Conservation (phyloP, 1,140 invertebrate genomes). For the Panonychus citri region DNA sequence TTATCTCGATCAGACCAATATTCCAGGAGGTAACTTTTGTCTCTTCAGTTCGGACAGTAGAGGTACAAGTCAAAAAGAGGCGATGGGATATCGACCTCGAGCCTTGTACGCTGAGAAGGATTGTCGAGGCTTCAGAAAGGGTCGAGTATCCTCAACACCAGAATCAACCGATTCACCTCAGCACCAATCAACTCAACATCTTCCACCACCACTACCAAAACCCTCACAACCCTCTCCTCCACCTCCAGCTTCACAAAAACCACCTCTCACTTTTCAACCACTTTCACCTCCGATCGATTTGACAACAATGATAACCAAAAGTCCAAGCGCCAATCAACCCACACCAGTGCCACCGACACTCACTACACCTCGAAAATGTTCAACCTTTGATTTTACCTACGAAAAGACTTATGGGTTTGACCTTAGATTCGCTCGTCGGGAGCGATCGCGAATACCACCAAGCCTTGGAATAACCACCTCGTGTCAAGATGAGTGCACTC, state of each 20-base stretch:
- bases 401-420: slow-evolving; percentile 25
- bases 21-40: slow-evolving; percentile 18
- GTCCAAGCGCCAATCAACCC: background rate
- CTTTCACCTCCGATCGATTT: background rate
- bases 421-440: slow-evolving; percentile 16
- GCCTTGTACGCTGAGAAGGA: slow-evolving; percentile 24
- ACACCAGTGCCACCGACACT: background rate
- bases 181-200: background rate
- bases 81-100: slow-evolving; percentile 21
- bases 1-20: slow-evolving; percentile 19
- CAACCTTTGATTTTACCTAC: slow-evolving; percentile 19
- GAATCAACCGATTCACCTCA: background rate
- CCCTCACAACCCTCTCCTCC: background rate
- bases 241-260: background rate
- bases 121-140: slow-evolving; percentile 14
- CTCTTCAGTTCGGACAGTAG: slow-evolving; percentile 23
- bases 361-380: slow-evolving; percentile 5
- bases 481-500: slow-evolving; percentile 25
- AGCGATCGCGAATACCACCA: slow-evolving; percentile 19
- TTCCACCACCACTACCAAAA: background rate
- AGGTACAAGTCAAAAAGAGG: slow-evolving; percentile 20
- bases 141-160: background rate
- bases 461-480: slow-evolving; percentile 22
- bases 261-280: background rate
- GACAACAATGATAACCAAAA: background rate